phyloP scores from a whole-genome alignment of 2,888 invertebrate species.

The Drosophila greeni region DNA sequence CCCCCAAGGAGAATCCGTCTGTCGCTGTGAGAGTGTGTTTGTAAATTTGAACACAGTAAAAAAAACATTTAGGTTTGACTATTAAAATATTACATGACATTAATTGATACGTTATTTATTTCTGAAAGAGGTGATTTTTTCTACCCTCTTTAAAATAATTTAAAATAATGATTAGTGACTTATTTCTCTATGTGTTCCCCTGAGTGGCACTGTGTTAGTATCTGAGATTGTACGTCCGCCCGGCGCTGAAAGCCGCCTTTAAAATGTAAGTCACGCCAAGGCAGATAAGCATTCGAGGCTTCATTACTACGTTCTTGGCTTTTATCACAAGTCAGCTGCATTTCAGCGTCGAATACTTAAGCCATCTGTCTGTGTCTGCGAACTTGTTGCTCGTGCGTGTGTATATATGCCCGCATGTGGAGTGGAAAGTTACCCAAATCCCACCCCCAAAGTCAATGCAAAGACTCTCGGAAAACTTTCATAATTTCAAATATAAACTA shows the following conservation, averaged over 20 bases:
- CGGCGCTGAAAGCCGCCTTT: constrained; percentile 61
- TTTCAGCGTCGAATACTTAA: constrained; percentile 53
- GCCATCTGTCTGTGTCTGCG: constrained; percentile 26
- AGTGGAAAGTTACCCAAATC: constrained; percentile 33
- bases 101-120: too few species aligned
- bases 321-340: constrained; percentile 57
- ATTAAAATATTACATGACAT: not conserved
- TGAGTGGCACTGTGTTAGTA: not conserved
- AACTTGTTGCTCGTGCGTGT: constrained; percentile 57
- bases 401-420: constrained; percentile 12
- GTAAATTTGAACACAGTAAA: not conserved
- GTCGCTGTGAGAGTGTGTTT: constrained; percentile 4
- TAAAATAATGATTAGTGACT: not conserved
- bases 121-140: fast-evolving
- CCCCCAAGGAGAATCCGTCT: constrained; percentile 36
- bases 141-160: not conserved
- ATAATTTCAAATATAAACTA: constrained; percentile 66
- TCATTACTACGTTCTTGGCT: constrained; percentile 57
- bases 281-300: constrained; percentile 66
- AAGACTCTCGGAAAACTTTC: constrained; percentile 54
- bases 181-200: not conserved
- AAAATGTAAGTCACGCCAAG: constrained; percentile 65
- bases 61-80: not conserved
- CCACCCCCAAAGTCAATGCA: constrained; percentile 36
- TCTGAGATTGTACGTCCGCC: constrained; percentile 7